phyloP scores from a whole-genome alignment of 1,140 invertebrate species.

The Agrilus planipennis region DNA sequence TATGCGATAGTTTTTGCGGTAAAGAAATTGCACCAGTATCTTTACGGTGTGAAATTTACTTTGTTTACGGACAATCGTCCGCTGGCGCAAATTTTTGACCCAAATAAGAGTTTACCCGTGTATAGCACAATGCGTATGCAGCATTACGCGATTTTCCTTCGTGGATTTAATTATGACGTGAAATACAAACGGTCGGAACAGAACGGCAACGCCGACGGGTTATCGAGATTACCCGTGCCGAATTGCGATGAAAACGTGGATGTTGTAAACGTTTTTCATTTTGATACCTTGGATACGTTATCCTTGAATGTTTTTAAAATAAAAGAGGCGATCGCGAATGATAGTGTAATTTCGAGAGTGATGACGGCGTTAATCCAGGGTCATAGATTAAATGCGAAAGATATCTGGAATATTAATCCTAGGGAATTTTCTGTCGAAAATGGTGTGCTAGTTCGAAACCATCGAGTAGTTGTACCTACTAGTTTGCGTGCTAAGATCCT shows the following conservation, averaged over 20 bases:
- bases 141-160: slow-evolving; percentile 21
- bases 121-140: slow-evolving; percentile 28
- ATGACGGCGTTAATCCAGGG: slow-evolving; percentile 3
- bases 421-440: slow-evolving; percentile 10
- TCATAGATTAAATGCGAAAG: neutral
- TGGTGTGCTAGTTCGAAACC: slow-evolving; percentile 4
- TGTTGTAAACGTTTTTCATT: slow-evolving; percentile 1
- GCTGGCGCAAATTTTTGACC: slow-evolving; percentile 34
- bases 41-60: slow-evolving; percentile 35
- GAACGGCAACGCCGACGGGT: slow-evolving; percentile 5
- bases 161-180: slow-evolving; percentile 30
- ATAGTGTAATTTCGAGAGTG: slow-evolving; percentile 1
- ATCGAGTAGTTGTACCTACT: slow-evolving; percentile 12
- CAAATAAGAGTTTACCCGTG: slow-evolving; percentile 21
- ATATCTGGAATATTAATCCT: slow-evolving; percentile 6
- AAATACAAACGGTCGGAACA: slow-evolving; percentile 19
- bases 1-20: slow-evolving; percentile 37
- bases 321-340: slow-evolving; percentile 2
- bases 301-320: neutral
- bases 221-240: neutral
- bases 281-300: slow-evolving; percentile 11
- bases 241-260: slow-evolving; percentile 1
- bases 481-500: slow-evolving; percentile 11
- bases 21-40: slow-evolving; percentile 39
- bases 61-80: slow-evolving; percentile 39